A percentile compares a stretch with the other conserved stretches of the same genome.
Conservation (phyloP, 2,113 vertebrate genomes). For the Seriola quinqueradiata region DNA sequence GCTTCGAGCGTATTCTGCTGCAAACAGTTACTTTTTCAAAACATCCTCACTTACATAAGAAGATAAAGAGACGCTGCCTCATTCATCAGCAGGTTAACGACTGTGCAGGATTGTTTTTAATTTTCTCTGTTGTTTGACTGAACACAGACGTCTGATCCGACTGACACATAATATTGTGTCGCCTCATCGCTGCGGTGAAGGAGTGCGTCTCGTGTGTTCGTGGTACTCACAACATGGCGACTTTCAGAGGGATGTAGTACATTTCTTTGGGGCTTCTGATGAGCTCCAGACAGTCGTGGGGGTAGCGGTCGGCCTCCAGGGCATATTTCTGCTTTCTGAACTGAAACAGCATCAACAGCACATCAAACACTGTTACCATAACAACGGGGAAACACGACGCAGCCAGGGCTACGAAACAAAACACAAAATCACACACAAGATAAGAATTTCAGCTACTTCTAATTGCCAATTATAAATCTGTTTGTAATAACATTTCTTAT, state of each 20-base stretch:
- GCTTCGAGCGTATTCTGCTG: background rate
- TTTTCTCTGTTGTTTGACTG: too few species aligned
- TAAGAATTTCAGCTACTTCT: background rate
- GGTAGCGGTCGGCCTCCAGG: conserved; percentile 92
- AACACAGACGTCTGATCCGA: too few species aligned
- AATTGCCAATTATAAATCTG: background rate
- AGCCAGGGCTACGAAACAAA: background rate
- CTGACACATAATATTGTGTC: too few species aligned
- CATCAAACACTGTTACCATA: background rate
- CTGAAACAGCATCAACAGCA: conserved; percentile 75
- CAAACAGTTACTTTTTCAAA: too few species aligned
- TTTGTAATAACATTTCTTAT: too few species aligned
- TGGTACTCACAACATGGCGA: conserved; percentile 94
- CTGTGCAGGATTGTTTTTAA: too few species aligned
- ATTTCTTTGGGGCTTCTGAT: conserved; percentile 94
- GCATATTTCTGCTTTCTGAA: conserved; percentile 96
- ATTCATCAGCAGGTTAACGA: too few species aligned
- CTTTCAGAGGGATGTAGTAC: conserved; percentile 95
- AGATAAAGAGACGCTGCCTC: too few species aligned
- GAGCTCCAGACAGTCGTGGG: conserved; percentile 92
- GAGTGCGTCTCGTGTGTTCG: too few species aligned
- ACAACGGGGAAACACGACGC: background rate
- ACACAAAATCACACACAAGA: background rate
- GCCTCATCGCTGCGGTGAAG: too few species aligned
- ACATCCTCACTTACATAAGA: too few species aligned